These are phyloP conservation scores for Pampus argenteus DNA, from an alignment of 2,797 vertebrate genomes.

Conservation along the genomic window DNA sequence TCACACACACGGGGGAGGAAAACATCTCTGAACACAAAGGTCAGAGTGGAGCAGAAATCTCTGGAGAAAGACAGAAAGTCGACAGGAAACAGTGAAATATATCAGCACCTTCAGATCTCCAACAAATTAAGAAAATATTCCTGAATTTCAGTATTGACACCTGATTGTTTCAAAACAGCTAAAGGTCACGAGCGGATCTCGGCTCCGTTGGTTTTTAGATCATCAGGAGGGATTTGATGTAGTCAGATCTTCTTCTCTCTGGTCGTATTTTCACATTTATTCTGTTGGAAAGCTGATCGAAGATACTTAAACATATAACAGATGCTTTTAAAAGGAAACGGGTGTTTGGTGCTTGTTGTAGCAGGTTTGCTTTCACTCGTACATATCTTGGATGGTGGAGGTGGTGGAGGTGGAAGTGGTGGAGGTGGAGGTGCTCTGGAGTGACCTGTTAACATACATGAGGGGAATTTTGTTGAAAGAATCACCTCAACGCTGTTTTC, in stretches of 20 bases:
- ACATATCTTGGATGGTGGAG: too few species aligned
- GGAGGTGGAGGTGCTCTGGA: too few species aligned
- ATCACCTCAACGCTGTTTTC: too few species aligned
- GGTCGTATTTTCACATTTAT: neutral
- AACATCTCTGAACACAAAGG: conserved; percentile 80
- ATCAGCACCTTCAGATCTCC: conserved; percentile 27
- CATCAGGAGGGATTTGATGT: neutral
- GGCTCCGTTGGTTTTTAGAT: neutral
- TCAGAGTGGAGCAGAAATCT: conserved; percentile 75
- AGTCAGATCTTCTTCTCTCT: neutral
- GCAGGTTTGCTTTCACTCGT: too few species aligned
- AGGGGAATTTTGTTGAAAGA: too few species aligned
- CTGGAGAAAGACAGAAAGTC: conserved; percentile 70
- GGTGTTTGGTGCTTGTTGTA: too few species aligned
- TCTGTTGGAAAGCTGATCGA: too few species aligned
- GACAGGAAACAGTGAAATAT: conserved; percentile 66
- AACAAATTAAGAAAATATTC: conserved; percentile 53
- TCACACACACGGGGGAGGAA: conserved; percentile 59
- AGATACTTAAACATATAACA: too few species aligned
- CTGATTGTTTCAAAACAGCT: neutral
- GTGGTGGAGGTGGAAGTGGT: too few species aligned
- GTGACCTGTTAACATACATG: too few species aligned
- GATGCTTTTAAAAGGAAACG: too few species aligned
- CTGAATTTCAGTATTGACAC: conserved; percentile 12
- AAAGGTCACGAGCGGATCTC: conserved; percentile 4